Base-by-base conservation (phyloP, 1,140 invertebrate species). In the Dendroctonus valens region DNA sequence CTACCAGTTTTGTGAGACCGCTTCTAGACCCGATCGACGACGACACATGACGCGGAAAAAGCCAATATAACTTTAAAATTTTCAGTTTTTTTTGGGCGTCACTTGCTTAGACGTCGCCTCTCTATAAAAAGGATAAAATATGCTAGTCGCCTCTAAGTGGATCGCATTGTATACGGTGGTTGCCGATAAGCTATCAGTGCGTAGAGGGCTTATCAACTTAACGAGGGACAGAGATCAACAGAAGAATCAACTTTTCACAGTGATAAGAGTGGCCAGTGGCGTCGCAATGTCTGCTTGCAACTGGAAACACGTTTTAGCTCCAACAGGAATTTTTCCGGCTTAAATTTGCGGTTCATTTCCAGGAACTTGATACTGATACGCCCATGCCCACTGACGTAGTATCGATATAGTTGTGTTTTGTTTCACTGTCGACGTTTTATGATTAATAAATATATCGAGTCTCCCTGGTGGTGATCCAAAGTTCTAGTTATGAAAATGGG, bases 1-100 rank as follows among this genome's bases (percentile, higher is more conserved):
- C 54, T 65, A 58, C 63, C 53, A 58, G 63, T 58, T 65, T 64
- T 54, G 61, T 64, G 5, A 54, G 53, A 64, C 52, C 51, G 51
- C 51, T 64, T 55, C 51, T 64, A 64, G 41, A 54, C 9, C 48
- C 59, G 59, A 61, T 14, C 15, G 11, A n/a, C 50, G 15, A 12
- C 50, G 26, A 8, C 11, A n/a, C 9, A 52, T 3, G 26, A 26
- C 26, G 26, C 26, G 15, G 26, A 52, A 52, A 52, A 52, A 52
- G 15, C 15, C 50, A 15, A 52, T 52, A 5, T 8, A 7, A 15
- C 14, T 9, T 52, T 52, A 2, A 52, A 52, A 37, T 52, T 37
- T 52, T 52, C 11, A 8, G 9, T 52, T 52, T 37, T 52, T 52
- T 52, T 14, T n/a, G n/a, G 12, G 12, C 12, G 44, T 46, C 12